Conservation (phyloP, 1,140 invertebrate species). For the Vanessa tameamea region DNA sequence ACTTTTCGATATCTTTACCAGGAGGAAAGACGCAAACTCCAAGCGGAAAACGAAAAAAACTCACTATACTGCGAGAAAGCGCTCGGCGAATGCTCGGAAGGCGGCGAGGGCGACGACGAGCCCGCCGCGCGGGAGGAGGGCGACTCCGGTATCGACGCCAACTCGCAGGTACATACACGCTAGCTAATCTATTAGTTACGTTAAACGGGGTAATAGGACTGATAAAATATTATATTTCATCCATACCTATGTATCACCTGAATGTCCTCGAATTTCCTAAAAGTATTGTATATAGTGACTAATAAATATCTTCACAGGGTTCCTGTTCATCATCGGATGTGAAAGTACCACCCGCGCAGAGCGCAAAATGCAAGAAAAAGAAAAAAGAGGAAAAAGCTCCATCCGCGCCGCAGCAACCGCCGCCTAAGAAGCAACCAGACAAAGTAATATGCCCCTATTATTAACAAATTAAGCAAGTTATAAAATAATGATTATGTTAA, state of each 20-base stretch:
- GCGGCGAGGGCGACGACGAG: conserved; percentile 83
- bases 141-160: conserved; percentile 92
- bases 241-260: too few species aligned
- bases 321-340: conserved; percentile 91
- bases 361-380: conserved; percentile 84
- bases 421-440: conserved; percentile 70
- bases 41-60: conserved; percentile 90
- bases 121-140: conserved; percentile 87
- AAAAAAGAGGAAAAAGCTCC: conserved; percentile 86
- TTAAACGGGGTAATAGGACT: too few species aligned
- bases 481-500: too few species aligned
- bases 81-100: conserved; percentile 84
- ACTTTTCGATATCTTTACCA: conserved; percentile 22
- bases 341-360: conserved; percentile 69
- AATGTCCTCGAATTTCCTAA: too few species aligned
- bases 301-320: conserved; percentile 78
- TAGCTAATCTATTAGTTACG: too few species aligned
- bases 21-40: conserved; percentile 78
- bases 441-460: conserved; percentile 47
- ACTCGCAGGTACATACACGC: conserved; percentile 82
- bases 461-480: too few species aligned
- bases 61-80: conserved; percentile 87
- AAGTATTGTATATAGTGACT: neutral
- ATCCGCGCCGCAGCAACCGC: conserved; percentile 49
- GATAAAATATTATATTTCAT: too few species aligned